Evolutionary conservation across 2,113 vertebrate genomes (phyloP), one percentile per base, ranked within the genome.

Genomic region (Corapipo altera): DNA sequence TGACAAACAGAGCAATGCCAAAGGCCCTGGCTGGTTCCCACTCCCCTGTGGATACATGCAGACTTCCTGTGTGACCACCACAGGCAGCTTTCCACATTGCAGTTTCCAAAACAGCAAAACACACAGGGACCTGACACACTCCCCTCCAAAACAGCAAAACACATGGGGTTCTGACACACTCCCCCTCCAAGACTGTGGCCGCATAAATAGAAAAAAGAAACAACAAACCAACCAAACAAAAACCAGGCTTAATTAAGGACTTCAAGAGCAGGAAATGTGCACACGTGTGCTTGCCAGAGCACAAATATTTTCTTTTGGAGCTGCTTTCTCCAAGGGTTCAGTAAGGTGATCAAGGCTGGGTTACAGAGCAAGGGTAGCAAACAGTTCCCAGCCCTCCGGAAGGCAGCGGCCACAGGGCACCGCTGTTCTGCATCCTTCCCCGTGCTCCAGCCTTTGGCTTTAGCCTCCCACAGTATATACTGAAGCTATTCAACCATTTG

Each of bases 401-500:
- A 89, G 85, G 97, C 96, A 97, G 92, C 7, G 4, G 95, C 78
- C 92, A 72, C 79, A 94, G 90, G 64, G 79, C 78, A 87, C 80
- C 78, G 87, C 93, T 97, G 96, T 92, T 94, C 88, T 79, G 65
- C 85, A 44, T 94, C 80, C 70, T 92, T 87, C 86, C 80, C 88
- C 33, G 24, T 89, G 94, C 90, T 94, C 94, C 92, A 77, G 86
- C n/a, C 66, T 39, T 74, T 96, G 95, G 95, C 97, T 76, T 79
- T 71, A 54, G 79, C 87, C 73, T 94, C 92, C 85, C 21, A 5
- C 93, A 41, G 78, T 86, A 87, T 94, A 97, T 97, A 98, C 96
- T 98, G 95, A 72, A 66, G 64, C 97, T 88, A 97, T 98, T 98
- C 97, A 98, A 87, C 86, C n/a, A 9, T 82, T 96, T 95, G 92